Percentiles rank a stretch among this genome's conserved stretches.
Evolutionary conservation across 2,113 vertebrate genomes (phyloP).

Genomic region (Nannobrachium achirus): DNA sequence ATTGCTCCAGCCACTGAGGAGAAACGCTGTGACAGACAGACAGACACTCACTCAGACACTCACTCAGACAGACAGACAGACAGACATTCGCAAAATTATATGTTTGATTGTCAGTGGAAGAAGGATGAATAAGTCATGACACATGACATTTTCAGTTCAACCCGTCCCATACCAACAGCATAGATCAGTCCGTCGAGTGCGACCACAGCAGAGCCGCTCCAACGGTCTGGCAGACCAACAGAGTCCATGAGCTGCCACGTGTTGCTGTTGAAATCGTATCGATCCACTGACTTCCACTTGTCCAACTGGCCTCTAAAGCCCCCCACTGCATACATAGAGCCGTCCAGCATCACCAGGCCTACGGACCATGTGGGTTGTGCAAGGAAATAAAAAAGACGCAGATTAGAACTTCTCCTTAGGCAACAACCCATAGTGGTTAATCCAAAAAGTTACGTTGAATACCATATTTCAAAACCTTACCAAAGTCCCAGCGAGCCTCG

Average conservation of each 20-base stretch:
- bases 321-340: constrained; percentile 82
- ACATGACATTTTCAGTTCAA: too few species aligned
- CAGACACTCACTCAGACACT: too few species aligned
- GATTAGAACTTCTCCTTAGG: neutral
- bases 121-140: too few species aligned
- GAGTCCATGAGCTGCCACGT: constrained; percentile 81
- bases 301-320: constrained; percentile 83
- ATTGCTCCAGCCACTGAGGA: too few species aligned
- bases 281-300: constrained; percentile 78
- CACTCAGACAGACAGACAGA: too few species aligned
- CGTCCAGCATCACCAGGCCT: constrained; percentile 84
- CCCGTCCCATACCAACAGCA: constrained; percentile 74
- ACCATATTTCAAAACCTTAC: constrained; percentile 57
- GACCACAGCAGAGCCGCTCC: constrained; percentile 83
- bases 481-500: constrained; percentile 81
- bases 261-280: constrained; percentile 82
- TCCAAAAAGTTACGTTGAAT: too few species aligned
- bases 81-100: too few species aligned
- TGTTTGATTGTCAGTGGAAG: too few species aligned
- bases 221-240: constrained; percentile 77
- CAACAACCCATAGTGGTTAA: too few species aligned
- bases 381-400: neutral
- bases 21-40: too few species aligned
- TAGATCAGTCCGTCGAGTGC: constrained; percentile 82
- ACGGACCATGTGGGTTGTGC: neutral